phyloP scores from a whole-genome alignment of 2,888 invertebrate species.

The Bombylius major region DNA sequence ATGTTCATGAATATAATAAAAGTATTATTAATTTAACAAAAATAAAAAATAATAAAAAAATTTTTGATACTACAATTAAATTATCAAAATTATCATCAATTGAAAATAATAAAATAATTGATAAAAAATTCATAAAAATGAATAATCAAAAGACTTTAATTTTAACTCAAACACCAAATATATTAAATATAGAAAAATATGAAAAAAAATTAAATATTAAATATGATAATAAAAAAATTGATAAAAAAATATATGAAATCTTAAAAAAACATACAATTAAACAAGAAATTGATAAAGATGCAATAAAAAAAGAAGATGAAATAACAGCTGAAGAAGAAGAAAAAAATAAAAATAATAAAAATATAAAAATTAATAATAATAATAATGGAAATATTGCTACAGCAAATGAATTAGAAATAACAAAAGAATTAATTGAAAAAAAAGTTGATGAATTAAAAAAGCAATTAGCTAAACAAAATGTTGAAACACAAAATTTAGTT shows the following conservation, averaged over 20 bases:
- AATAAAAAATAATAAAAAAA: not conserved
- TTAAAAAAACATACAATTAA: conserved; percentile 1
- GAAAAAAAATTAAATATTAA: not conserved
- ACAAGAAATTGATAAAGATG: conserved; percentile 30
- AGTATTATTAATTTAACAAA: not conserved
- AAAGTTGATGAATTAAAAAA: conserved; percentile 37
- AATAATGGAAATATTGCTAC: conserved; percentile 21
- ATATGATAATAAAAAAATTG: not conserved
- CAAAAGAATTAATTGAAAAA: conserved; percentile 29
- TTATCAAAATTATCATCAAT: not conserved
- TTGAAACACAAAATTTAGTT: conserved; percentile 27
- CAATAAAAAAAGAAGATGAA: conserved; percentile 38
- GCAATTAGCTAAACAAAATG: conserved; percentile 33
- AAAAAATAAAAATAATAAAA: conserved; percentile 15
- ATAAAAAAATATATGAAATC: not conserved
- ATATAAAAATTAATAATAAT: conserved; percentile 15
- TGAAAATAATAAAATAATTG: not conserved
- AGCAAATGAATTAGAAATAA: conserved; percentile 26
- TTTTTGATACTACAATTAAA: not conserved
- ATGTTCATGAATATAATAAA: not conserved
- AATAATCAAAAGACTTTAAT: not conserved
- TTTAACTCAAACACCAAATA: not conserved
- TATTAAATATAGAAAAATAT: not conserved
- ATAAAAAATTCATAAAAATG: not conserved
- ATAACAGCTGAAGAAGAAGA: conserved; percentile 29